Evolutionary conservation across 2,888 invertebrate species (phyloP), one percentile per base, ranked within the genome.

Genomic region (Dugesia japonica): DNA sequence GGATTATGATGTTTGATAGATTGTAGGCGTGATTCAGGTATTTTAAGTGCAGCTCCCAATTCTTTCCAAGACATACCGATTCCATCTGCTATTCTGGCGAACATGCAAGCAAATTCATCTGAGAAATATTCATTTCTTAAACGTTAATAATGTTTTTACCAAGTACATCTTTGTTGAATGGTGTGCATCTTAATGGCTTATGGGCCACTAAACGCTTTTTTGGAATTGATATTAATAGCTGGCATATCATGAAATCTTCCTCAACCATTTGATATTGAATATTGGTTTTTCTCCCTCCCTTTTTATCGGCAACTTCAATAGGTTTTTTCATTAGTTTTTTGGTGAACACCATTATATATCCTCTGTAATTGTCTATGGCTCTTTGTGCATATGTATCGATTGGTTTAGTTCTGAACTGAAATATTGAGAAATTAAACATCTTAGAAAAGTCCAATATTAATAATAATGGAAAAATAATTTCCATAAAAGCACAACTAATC

Each of bases 371-470:
- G n/a, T 56, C 56, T 20, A 56, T 56, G 7, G 56, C 56, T 56
- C 56, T 56, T 56, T 56, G 56, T 56, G 56, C 56, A 56, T 56
- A 56, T 9, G 56, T n/a, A 56, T 56, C 56, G 4, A 56, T 56
- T 13, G 56, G 20, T 56, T 56, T 56, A 23, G 56, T 56, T 56
- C 23, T 4, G 17, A 56, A 56, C 56, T 56, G 7, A 38, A 38
- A 13, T n/a, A n/a, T n/a, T n/a, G n/a, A n/a, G n/a, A n/a, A n/a
- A n/a, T n/a, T n/a, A n/a, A n/a, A n/a, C n/a, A n/a, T n/a, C n/a
- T n/a, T n/a, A n/a, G n/a, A n/a, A n/a, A n/a, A n/a, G n/a, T n/a
- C n/a, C n/a, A n/a, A n/a, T n/a, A n/a, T n/a, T n/a, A n/a, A n/a
- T n/a, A n/a, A n/a, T n/a, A n/a, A n/a, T n/a, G 4, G 13, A 31